Base-by-base conservation (phyloP, 2,888 invertebrate species). In the Scotopteryx bipunctaria region DNA sequence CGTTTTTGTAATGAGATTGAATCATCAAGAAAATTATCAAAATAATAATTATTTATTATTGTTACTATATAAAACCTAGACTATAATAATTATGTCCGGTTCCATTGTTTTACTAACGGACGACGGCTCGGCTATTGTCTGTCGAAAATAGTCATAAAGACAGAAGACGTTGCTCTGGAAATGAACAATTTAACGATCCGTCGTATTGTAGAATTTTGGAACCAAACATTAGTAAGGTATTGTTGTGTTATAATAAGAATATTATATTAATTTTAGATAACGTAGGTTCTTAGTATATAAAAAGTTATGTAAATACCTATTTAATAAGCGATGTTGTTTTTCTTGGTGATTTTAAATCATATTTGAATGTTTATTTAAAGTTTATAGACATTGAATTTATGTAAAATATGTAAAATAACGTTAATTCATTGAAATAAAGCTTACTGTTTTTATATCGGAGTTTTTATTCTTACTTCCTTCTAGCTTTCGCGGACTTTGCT, bases 341-440 rank as follows among this genome's bases (percentile, higher is more conserved):
- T 27, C 13, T 54, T 59, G 31, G 33, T 48, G 33, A 27, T 57
- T 50, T 48, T 31, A 51, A 27, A 33, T 53, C 47, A 41, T 36
- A 5, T 36, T 42, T 21, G 31, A 53, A 61, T 29, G 37, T 45
- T n/a, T n/a, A n/a, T n/a, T n/a, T 41, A 9, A 54, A 45, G 43
- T 55, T 55, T 51, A 61, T 50, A 58, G 55, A 61, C 37, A 57
- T 53, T 51, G 55, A 53, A 65, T 63, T 60, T 66, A 61, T 64
- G 61, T 71, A 60, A 73, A 55, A 64, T 64, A 40, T 67, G 67
- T 71, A 66, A 74, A 66, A 56, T 41, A 72, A 67, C 41, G 74
- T 75, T 75, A 66, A 56, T 66, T 62, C 57, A 67, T 66, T 66
- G 61, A 66, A 75, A 71, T 71, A 73, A 73, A 61, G 63, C 61